phyloP scores from a whole-genome alignment of 2,888 invertebrate genomes.

The Chrysomela aeneicollis region DNA sequence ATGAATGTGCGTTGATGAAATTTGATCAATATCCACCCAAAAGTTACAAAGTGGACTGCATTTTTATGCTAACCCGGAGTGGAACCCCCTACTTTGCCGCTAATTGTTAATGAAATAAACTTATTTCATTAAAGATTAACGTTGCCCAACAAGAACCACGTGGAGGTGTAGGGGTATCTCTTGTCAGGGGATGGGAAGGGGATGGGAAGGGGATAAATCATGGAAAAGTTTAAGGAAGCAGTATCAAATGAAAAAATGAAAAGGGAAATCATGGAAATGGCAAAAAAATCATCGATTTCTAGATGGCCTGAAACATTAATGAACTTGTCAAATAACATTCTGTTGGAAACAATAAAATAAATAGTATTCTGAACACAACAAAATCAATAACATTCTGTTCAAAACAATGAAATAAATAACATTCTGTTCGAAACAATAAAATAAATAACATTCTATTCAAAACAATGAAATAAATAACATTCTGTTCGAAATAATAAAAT shows the following conservation, averaged over 20 bases:
- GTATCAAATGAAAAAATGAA: not conserved
- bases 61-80: too few relatives aligned
- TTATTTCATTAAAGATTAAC: not conserved
- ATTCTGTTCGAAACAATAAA: too few relatives aligned
- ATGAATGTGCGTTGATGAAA: too few relatives aligned
- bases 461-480: not conserved
- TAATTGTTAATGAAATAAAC: constrained; percentile 1
- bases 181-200: not conserved
- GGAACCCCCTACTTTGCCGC: constrained; percentile 13
- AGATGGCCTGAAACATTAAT: not conserved
- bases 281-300: not conserved
- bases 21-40: too few relatives aligned
- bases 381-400: not conserved
- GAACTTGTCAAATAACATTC: not conserved
- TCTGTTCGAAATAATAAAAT: not conserved
- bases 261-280: not conserved
- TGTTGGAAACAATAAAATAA: not conserved
- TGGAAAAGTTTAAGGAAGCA: too few relatives aligned
- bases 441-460: not conserved
- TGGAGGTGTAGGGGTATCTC: constrained; percentile 12
- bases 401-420: not conserved
- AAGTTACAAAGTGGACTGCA: too few relatives aligned
- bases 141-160: constrained; percentile 17
- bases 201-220: not conserved
- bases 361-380: too few relatives aligned